Percentiles rank a stretch among this genome's conserved stretches.
These are phyloP conservation scores for Dynastes hyllus DNA, from an alignment of 2,888 invertebrate genomes.

Conservation along the genomic window DNA sequence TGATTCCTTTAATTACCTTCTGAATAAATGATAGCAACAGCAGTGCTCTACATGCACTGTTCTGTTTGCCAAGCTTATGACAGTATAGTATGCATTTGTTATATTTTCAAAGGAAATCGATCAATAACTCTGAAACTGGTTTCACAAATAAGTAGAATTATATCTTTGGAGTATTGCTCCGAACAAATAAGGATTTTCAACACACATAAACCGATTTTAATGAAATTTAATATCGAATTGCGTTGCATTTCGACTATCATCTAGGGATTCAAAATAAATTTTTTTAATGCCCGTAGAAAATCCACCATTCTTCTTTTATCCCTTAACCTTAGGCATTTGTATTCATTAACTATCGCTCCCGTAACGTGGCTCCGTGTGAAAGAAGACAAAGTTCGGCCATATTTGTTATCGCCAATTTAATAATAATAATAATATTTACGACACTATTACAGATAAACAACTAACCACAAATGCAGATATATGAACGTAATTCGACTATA, in stretches of 20 bases:
- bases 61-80: neutral
- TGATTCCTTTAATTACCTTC: constrained; percentile 27
- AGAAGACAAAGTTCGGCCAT: constrained; percentile 1
- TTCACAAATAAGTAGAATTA: too few species aligned
- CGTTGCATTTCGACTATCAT: too few species aligned
- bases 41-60: constrained; percentile 4
- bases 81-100: neutral
- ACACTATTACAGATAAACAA: constrained; percentile 30
- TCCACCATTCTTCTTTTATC: neutral
- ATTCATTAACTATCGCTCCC: neutral
- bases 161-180: too few species aligned
- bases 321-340: neutral
- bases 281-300: too few species aligned
- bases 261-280: too few species aligned
- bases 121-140: neutral
- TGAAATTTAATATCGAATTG: too few species aligned
- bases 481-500: neutral
- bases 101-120: constrained; percentile 7
- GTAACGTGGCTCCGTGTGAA: constrained; percentile 5
- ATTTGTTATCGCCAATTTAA: constrained; percentile 29
- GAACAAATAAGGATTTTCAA: too few species aligned
- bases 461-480: neutral
- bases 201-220: too few species aligned
- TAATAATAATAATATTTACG: constrained; percentile 4
- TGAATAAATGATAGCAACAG: constrained; percentile 19